Base-by-base conservation (phyloP, 1,140 invertebrate genomes). In the Carposina sasakii region DNA sequence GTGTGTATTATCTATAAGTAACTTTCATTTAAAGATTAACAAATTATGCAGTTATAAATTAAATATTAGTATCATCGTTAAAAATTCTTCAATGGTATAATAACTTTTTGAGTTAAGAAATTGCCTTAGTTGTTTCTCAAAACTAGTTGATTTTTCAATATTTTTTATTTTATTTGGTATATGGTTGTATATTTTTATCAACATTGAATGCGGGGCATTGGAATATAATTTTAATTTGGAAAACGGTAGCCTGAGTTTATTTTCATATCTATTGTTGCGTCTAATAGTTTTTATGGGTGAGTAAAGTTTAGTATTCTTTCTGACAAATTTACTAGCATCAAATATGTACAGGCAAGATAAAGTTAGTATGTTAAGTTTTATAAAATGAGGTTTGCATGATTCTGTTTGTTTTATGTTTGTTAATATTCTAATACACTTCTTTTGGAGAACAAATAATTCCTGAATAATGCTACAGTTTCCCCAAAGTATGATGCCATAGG, bases 371-470 rank as follows among this genome's bases (percentile, higher is more conserved):
- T 26, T 8, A 23, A 9, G 21, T 24, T 46, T 36, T 10, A 46
- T 36, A 23, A 46, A 46, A 17, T 24, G n/a, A 9, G 44, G 44
- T 24, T 22, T 16, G 15, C 28, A 37, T 9, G 44, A 47, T 9
- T 37, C 33, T 23, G 37, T 47, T 26, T 47, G 33, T 17, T 47
- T 17, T n/a, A 47, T 47, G 13, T 47, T 37, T 36, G 33, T 16
- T 9, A 47, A 23, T 10, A 47, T 47, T 26, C 44, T 36, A 6
- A 47, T 26, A n/a, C 33, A 37, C 13, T 47, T 37, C 21, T 47
- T 47, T 24, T 47, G 44, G 2, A 47, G 15, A 19, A 19, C 17
- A 9, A 47, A 37, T 10, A 47, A 37, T 23, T 47, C 21, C 12
- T 37, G 13, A 10, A 24, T 20, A 2, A 24, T 16, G 8, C 2